A percentile compares a stretch with the other conserved stretches of the same genome.
Evolutionary conservation across 2,113 vertebrate species (phyloP).

Genomic region (Hepsetus odoe): DNA sequence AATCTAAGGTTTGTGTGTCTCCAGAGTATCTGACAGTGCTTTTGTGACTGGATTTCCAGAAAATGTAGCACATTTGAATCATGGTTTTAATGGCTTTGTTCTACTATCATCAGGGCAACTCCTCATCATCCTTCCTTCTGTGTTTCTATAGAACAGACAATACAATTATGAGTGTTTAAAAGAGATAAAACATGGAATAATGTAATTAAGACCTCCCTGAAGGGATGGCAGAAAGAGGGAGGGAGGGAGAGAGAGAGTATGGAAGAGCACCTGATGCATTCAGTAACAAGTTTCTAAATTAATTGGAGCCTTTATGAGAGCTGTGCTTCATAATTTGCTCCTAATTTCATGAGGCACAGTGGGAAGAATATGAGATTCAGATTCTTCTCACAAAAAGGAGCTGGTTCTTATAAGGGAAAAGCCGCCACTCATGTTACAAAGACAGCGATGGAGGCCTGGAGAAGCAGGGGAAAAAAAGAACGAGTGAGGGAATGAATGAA

Average conservation of each 20-base stretch:
- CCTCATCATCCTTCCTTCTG: slow-evolving; percentile 21
- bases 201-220: slow-evolving; percentile 49
- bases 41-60: background rate
- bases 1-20: background rate
- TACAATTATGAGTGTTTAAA: slow-evolving; percentile 42
- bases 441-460: background rate
- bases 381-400: slow-evolving; percentile 6
- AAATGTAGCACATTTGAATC: background rate
- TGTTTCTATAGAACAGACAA: slow-evolving; percentile 25
- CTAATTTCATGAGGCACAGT: slow-evolving; percentile 33
- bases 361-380: slow-evolving; percentile 11
- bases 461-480: background rate
- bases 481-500: background rate
- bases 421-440: background rate
- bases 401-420: slow-evolving; percentile 19
- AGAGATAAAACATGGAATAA: slow-evolving; percentile 50
- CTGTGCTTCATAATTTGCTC: slow-evolving; percentile 33
- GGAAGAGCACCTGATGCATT: slow-evolving; percentile 42
- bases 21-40: background rate
- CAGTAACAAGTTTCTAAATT: slow-evolving; percentile 48
- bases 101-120: slow-evolving; percentile 24
- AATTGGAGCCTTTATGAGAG: slow-evolving; percentile 42
- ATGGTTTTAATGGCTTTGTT: slow-evolving; percentile 19
- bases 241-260: slow-evolving; percentile 12
- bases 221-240: slow-evolving; percentile 10